Evolutionary conservation across 2,888 invertebrate species (phyloP), one percentile per base, ranked within the genome.

Genomic region (Coelopa pilipes): DNA sequence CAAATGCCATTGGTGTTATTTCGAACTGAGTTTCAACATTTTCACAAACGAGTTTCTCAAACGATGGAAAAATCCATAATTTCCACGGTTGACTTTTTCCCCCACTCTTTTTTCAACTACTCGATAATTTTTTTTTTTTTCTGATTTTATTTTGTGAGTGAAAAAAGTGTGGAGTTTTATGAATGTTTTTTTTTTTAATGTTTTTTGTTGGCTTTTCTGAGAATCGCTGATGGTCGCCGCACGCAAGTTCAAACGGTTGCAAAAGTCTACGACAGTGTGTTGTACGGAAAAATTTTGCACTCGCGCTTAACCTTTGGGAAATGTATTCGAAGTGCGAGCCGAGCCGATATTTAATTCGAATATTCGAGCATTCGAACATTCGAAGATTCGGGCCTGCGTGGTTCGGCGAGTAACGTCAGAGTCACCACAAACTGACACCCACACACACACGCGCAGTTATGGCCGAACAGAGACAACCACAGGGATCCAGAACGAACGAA

Each of bases 211-310:
- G 57, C 17, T 59, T 59, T 59, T 0, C 17, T 12, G 19, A 21
- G 57, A 59, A 59, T 13, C 13, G 53, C n/a, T 59, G 49, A 17
- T 69, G 69, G 59, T 70, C 57, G 66, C 72, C 74, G 55, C 72
- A 74, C 74, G 71, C 34, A 70, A 72, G 46, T 74, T 72, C 24
- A 69, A 76, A 76, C 76, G 74, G 70, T 76, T 73, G 34, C 74
- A 68, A 70, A 73, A 68, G 79, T 77, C 79, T 77, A 76, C 79
- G 76, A 78, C 78, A 76, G 78, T 77, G 73, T 79, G 79, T 76
- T 79, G 74, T 76, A 76, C 79, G 78, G 78, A 79, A 78, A 79
- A 79, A 76, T 77, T 77, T 76, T 77, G 78, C 79, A 79, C 76
- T 78, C 79, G 76, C 74, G 74, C 75, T 78, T 77, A 79, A 78